Conservation (phyloP, 2,113 vertebrate species). For the Dunckerocampus dactyliophorus region DNA sequence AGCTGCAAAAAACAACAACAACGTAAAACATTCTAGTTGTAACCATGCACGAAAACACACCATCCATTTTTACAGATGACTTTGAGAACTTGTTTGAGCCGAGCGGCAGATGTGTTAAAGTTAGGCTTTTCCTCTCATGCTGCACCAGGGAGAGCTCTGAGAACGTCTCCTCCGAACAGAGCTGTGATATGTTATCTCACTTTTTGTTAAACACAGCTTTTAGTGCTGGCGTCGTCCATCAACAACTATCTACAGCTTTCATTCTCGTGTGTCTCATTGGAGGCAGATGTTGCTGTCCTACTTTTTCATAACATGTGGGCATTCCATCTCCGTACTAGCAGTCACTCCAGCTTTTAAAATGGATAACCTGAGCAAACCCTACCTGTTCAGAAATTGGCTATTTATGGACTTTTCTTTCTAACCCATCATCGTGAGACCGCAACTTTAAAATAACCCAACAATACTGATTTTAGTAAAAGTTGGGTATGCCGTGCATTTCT, state of each 20-base stretch:
- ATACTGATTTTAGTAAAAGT: too few species aligned
- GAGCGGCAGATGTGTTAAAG: neutral
- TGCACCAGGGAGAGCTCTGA: neutral
- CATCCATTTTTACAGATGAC: constrained; percentile 10
- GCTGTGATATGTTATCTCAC: constrained; percentile 26
- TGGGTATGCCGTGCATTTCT: too few species aligned
- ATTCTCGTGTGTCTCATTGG: constrained; percentile 7
- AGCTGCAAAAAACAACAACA: constrained; percentile 8
- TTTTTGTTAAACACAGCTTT: constrained; percentile 20
- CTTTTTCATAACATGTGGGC: neutral
- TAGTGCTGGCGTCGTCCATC: constrained; percentile 16
- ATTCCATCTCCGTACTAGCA: neutral
- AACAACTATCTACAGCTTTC: constrained; percentile 39
- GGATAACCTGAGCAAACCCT: neutral
- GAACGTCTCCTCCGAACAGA: neutral
- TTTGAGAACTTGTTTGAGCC: neutral
- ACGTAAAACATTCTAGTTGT: constrained; percentile 34
- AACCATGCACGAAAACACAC: constrained; percentile 12
- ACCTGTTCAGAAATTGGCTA: neutral
- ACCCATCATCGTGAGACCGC: neutral
- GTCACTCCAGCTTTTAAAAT: neutral
- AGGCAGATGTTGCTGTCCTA: neutral
- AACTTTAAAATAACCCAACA: too few species aligned
- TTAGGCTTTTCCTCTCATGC: neutral
- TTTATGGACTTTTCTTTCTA: neutral